Conservation (phyloP, 2,797 vertebrate species). For the Huso huso region DNA sequence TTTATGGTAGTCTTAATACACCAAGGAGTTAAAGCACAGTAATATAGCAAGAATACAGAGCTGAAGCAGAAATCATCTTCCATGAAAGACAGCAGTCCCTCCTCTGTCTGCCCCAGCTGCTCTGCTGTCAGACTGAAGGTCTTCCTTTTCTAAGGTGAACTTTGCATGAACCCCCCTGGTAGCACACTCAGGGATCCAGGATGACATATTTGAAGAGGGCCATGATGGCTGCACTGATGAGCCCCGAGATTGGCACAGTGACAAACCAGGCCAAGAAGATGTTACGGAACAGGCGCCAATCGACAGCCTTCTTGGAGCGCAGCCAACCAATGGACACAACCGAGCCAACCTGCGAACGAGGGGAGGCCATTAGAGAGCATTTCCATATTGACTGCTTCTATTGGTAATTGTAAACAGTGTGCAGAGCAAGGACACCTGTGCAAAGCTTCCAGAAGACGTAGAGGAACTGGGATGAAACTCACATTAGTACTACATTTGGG, state of each 20-base stretch:
- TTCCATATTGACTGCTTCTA: neutral
- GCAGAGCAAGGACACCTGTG: neutral
- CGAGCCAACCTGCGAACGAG: conserved; percentile 73
- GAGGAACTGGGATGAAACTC: neutral
- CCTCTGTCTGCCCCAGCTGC: neutral
- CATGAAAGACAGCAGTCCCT: neutral
- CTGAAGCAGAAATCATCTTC: neutral
- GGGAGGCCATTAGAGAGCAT: neutral
- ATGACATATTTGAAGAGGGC: conserved; percentile 70
- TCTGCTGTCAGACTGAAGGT: too few relatives aligned
- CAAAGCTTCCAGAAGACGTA: neutral
- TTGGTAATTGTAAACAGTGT: neutral
- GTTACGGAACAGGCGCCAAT: conserved; percentile 91
- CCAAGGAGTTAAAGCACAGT: conserved; percentile 1
- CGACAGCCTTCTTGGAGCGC: conserved; percentile 86
- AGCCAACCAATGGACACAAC: conserved; percentile 94
- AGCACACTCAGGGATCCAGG: conserved; percentile 20
- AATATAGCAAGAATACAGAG: neutral
- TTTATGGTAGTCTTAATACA: neutral
- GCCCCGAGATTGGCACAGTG: conserved; percentile 84
- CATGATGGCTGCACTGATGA: conserved; percentile 91
- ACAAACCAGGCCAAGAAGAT: conserved; percentile 98
- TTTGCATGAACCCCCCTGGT: too few relatives aligned
- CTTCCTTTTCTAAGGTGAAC: too few relatives aligned
- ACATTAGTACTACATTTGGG: too few relatives aligned